Conservation (phyloP, 2,113 vertebrate genomes). For the Petrocephalus microphthalmus region DNA sequence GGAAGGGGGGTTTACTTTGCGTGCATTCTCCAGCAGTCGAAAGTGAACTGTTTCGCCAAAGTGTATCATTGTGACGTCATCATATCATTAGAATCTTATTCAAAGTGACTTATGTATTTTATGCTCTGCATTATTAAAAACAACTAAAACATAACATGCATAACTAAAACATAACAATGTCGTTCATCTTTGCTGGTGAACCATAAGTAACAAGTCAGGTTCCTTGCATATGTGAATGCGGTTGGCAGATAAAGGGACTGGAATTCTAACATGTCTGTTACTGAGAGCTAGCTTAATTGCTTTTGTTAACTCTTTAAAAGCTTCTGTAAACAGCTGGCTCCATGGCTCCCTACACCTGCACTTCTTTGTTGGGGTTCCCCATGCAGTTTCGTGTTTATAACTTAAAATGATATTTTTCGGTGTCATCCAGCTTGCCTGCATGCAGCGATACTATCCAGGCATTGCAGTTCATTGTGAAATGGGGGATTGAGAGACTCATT, state of each 20-base stretch:
- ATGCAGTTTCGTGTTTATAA: not conserved
- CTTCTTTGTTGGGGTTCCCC: not conserved
- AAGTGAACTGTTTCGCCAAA: not conserved
- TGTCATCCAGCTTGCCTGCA: not conserved
- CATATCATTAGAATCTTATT: not conserved
- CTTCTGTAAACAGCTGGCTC: not conserved
- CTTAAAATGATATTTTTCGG: not conserved
- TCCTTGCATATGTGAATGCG: not conserved
- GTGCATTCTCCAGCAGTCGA: not conserved
- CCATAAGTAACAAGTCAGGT: not conserved
- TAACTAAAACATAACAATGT: not conserved
- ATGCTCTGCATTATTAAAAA: not conserved
- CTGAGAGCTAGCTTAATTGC: not conserved
- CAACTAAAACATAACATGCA: not conserved
- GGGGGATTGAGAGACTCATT: not conserved
- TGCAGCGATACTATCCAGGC: not conserved
- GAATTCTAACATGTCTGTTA: not conserved
- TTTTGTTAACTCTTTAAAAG: not conserved
- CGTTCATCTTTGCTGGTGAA: not conserved
- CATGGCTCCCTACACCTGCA: not conserved
- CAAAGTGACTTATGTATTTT: not conserved
- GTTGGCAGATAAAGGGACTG: not conserved
- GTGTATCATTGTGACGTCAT: not conserved
- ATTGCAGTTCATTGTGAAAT: not conserved
- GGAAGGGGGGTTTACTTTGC: not conserved